These are phyloP conservation scores for Calyptomena viridis DNA, from an alignment of 2,113 vertebrate species.

Conservation along the genomic window DNA sequence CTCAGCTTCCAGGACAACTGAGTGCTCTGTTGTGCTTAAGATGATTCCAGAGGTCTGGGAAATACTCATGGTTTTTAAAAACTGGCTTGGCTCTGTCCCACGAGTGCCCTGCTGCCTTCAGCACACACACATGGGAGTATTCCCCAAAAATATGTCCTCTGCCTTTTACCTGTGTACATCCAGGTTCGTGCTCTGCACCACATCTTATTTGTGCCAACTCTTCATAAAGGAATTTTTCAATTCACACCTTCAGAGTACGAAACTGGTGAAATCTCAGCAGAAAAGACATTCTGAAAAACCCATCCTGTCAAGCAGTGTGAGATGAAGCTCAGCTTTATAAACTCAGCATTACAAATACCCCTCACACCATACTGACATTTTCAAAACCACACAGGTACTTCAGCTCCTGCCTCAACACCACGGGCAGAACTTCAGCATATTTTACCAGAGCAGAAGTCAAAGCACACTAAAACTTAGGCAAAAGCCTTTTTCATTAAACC, in stretches of 20 bases:
- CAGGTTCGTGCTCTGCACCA: not conserved
- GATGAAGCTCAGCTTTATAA: not conserved
- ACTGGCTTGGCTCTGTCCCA: not conserved
- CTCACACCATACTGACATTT: accelerated
- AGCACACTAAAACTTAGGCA: not conserved
- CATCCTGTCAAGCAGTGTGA: not conserved
- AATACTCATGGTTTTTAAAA: not conserved
- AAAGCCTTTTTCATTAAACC: not conserved
- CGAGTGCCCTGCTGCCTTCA: accelerated
- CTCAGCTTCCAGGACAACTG: not conserved
- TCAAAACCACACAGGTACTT: not conserved
- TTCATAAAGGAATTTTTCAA: not conserved
- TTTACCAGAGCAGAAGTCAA: not conserved
- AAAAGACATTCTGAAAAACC: not conserved
- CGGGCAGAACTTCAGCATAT: not conserved
- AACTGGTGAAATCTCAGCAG: not conserved
- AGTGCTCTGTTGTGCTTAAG: not conserved
- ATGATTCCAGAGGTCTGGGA: not conserved
- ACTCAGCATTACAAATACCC: not conserved
- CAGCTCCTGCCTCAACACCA: not conserved
- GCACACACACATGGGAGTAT: not conserved
- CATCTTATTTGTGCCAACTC: not conserved
- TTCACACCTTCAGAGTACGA: not conserved
- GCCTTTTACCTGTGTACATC: not conserved
- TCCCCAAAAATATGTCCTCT: not conserved